phyloP scores from a whole-genome alignment of 2,797 vertebrate species.

The Buphagus erythrorhynchus region DNA sequence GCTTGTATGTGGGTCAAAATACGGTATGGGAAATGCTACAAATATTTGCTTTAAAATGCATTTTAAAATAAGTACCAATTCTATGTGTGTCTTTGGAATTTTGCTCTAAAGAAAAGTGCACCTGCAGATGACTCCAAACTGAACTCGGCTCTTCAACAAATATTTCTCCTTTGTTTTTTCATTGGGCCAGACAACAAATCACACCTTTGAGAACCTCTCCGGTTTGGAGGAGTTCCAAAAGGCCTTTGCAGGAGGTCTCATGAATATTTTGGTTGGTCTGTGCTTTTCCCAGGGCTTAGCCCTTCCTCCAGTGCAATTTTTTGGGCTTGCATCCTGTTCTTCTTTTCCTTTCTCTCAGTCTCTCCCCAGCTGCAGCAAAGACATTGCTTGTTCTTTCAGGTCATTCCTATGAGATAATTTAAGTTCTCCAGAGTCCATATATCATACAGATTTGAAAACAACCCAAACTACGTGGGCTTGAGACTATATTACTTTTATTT shows the following conservation, averaged over 20 bases:
- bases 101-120: not conserved
- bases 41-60: not conserved
- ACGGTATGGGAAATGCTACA: fast-evolving
- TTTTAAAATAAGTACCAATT: not conserved
- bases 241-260: not conserved
- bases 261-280: not conserved
- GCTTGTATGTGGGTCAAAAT: not conserved
- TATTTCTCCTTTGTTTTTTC: not conserved
- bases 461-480: fast-evolving
- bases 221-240: not conserved
- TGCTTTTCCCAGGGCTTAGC: not conserved
- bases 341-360: not conserved
- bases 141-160: not conserved
- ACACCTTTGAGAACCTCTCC: not conserved
- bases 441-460: not conserved
- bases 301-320: not conserved
- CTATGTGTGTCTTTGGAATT: not conserved
- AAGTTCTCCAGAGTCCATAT: not conserved
- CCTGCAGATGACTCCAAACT: not conserved
- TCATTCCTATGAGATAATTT: not conserved
- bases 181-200: not conserved
- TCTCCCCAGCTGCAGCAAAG: not conserved
- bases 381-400: not conserved
- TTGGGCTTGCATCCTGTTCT: not conserved
- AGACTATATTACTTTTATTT: not conserved